A percentile compares a stretch with the other conserved stretches of the same genome.
Conservation (phyloP, 2,888 invertebrate species). For the Steinernema hermaphroditum region DNA sequence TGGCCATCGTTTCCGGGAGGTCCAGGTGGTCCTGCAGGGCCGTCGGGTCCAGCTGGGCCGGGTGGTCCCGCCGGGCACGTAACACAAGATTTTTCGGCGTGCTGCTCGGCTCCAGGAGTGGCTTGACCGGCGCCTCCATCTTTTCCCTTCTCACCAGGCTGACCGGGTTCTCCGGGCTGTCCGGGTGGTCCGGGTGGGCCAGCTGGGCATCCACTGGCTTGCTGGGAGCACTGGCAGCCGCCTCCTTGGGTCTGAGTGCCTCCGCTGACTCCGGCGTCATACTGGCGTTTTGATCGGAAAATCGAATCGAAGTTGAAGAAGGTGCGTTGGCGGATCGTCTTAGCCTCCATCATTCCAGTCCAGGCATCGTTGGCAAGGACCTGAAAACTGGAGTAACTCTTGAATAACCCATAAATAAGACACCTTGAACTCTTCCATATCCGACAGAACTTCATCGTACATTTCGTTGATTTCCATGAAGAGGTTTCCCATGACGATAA, state of each 20-base stretch:
- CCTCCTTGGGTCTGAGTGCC: too few relatives aligned
- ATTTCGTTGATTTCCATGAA: slow-evolving; percentile 8
- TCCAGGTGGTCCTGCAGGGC: slow-evolving; percentile 51
- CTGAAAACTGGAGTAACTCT: too few relatives aligned
- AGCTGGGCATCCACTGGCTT: slow-evolving; percentile 34
- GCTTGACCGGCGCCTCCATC: neutral
- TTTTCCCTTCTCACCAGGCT: slow-evolving; percentile 41
- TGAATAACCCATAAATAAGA: too few relatives aligned
- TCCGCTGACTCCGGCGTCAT: neutral
- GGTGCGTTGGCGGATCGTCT: neutral
- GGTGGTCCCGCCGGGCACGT: slow-evolving; percentile 56
- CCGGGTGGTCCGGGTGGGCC: slow-evolving; percentile 55
- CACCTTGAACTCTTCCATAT: slow-evolving; percentile 10
- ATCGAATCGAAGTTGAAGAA: neutral
- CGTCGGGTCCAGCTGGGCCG: slow-evolving; percentile 55
- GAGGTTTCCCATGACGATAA: neutral
- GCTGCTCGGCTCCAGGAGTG: neutral
- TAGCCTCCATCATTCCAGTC: neutral
- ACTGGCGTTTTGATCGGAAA: neutral
- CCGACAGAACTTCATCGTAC: neutral
- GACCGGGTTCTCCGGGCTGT: slow-evolving; percentile 48
- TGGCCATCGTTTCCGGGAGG: slow-evolving; percentile 34
- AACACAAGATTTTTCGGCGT: slow-evolving; percentile 43
- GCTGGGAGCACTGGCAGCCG: neutral
- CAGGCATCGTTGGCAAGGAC: neutral